Percentiles rank a stretch among this genome's conserved stretches.
Conservation (phyloP, 2,888 invertebrate species). For the Siphonodentalium dalli region DNA sequence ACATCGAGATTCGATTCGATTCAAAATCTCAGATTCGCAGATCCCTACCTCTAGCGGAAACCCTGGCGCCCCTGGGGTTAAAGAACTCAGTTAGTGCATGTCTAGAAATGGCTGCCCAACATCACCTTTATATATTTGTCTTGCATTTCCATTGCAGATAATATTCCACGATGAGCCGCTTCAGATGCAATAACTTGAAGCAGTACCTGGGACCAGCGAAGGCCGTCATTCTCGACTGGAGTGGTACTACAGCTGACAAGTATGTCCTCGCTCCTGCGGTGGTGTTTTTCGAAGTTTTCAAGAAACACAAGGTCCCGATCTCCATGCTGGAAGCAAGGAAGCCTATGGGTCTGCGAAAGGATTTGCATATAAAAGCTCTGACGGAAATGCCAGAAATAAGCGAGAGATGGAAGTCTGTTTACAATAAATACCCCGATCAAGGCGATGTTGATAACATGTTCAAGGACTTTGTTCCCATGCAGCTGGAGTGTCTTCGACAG, state of each 20-base stretch:
- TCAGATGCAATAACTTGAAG: too few species aligned
- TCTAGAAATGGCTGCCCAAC: too few species aligned
- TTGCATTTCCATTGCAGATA: too few species aligned
- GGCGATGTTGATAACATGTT: conserved; percentile 62
- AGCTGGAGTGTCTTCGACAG: conserved; percentile 46
- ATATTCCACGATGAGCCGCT: too few species aligned
- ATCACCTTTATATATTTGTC: too few species aligned
- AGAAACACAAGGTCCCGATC: conserved; percentile 46
- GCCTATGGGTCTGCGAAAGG: conserved; percentile 65
- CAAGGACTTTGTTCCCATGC: conserved; percentile 60
- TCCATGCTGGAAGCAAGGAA: conserved; percentile 58
- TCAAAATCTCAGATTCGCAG: too few species aligned
- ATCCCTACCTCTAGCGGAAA: too few species aligned
- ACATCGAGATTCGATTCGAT: too few species aligned
- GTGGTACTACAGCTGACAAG: conserved; percentile 64
- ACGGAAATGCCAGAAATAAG: conserved; percentile 51
- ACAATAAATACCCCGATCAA: conserved; percentile 52
- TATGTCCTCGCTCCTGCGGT: conserved; percentile 64
- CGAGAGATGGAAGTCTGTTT: conserved; percentile 51
- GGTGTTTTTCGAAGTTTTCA: conserved; percentile 58
- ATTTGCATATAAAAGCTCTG: conserved; percentile 57
- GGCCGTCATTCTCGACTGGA: conserved; percentile 60
- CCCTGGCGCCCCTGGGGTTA: too few species aligned
- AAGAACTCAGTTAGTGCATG: too few species aligned
- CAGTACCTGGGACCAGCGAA: conserved; percentile 50